phyloP scores from a whole-genome alignment of 2,797 vertebrate genomes.

The Pithecia hirsuta region DNA sequence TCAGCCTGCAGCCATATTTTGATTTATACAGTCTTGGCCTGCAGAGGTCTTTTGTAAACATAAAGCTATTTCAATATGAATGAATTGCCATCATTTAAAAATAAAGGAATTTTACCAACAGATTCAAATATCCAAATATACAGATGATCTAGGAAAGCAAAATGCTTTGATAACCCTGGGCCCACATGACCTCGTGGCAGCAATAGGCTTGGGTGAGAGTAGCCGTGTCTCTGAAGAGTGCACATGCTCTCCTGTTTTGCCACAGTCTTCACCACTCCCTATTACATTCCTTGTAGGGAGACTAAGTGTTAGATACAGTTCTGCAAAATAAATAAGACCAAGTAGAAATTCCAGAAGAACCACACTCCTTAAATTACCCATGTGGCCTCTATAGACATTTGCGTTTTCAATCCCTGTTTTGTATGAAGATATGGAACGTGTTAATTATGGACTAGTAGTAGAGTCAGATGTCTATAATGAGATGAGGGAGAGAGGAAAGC shows the following conservation, averaged over 20 bases:
- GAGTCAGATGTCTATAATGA: not conserved
- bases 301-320: not conserved
- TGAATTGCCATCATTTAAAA: not conserved
- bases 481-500: too few relatives aligned
- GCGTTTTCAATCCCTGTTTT: not conserved
- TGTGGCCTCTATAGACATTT: not conserved
- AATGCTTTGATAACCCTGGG: not conserved
- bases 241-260: not conserved
- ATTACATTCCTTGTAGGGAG: not conserved
- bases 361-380: not conserved
- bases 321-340: not conserved
- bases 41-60: not conserved
- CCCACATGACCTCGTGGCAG: not conserved
- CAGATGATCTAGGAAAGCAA: not conserved
- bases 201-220: not conserved
- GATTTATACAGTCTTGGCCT: not conserved
- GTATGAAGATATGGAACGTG: not conserved
- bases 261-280: not conserved
- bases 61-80: not conserved
- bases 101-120: not conserved
- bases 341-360: not conserved
- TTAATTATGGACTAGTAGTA: not conserved
- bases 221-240: fast-evolving
- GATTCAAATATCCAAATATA: not conserved
- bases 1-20: not conserved